Evolutionary conservation across 2,888 invertebrate genomes (phyloP), one percentile per base, ranked within the genome.

Genomic region (Belgica antarctica): DNA sequence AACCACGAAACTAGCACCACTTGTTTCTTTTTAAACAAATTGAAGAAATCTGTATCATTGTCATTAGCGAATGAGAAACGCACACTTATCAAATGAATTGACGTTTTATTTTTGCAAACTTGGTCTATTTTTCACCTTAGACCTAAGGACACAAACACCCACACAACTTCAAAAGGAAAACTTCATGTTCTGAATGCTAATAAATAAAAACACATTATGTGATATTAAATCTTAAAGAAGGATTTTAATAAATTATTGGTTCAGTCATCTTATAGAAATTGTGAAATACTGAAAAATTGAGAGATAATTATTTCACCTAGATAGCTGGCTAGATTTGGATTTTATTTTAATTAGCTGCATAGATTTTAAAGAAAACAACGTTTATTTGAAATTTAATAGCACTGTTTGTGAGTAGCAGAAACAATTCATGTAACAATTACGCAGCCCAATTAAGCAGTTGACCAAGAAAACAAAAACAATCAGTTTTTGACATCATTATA

Each of bases 181-280:
- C 52, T 52, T 52, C 24, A 24, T 12, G 17, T 36, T 65, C 19
- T 31, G 34, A 31, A 31, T 31, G n/a, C 12, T 8, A 31, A 34
- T 62, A 17, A 31, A n/a, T 15, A 24, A 47, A 47, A 68, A n/a
- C 68, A 68, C 68, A 47, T 57, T 31, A 57, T 68, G 68, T 68
- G 68, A 68, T 68, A 68, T 68, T 68, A 68, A 68, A 19, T 68
- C 68, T 68, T 68, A 68, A 57, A 59, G 15, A 5, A 15, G 41
- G 41, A 41, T n/a, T 41, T 41, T 41, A 41, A 10, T 41, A 41
- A 41, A n/a, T n/a, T 15, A 41, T 41, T 41, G 3, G 41, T 41
- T 41, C 41, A 41, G n/a, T n/a, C n/a, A n/a, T n/a, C n/a, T n/a
- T n/a, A n/a, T n/a, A n/a, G n/a, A n/a, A n/a, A n/a, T n/a, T n/a